These are phyloP conservation scores for Cyprinella venusta DNA, from an alignment of 2,797 vertebrate genomes.

Conservation along the genomic window DNA sequence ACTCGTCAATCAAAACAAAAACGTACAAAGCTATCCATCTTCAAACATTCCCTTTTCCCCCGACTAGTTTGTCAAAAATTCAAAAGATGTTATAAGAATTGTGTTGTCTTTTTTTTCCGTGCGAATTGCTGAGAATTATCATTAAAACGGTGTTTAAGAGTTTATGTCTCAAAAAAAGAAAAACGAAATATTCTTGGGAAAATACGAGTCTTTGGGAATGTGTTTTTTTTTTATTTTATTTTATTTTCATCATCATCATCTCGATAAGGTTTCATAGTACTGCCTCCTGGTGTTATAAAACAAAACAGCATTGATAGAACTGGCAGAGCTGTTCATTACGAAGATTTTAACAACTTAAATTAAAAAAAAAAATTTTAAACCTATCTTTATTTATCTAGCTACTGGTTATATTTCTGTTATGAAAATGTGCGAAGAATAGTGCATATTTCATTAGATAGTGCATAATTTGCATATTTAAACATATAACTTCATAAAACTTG, in stretches of 20 bases:
- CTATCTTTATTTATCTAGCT: neutral
- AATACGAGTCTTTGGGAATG: neutral
- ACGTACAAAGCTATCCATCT: neutral
- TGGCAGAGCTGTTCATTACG: too few relatives aligned
- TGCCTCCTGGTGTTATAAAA: neutral
- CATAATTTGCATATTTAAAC: neutral
- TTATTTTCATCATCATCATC: neutral
- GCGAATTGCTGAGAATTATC: neutral
- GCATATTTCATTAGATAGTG: neutral
- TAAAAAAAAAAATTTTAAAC: neutral
- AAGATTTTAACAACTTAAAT: neutral
- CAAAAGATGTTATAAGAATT: neutral
- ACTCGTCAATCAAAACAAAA: constrained; percentile 1
- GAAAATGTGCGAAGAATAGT: neutral
- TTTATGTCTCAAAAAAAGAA: neutral
- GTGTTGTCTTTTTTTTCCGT: neutral
- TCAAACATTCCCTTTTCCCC: neutral
- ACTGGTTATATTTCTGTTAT: neutral
- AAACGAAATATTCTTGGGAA: neutral
- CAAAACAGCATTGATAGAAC: neutral
- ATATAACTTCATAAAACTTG: neutral
- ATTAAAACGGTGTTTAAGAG: neutral
- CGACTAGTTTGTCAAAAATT: neutral
- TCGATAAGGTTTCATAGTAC: neutral
- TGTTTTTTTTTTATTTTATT: neutral